phyloP scores from a whole-genome alignment of 2,797 vertebrate genomes.

The Apogon hyalosoma region DNA sequence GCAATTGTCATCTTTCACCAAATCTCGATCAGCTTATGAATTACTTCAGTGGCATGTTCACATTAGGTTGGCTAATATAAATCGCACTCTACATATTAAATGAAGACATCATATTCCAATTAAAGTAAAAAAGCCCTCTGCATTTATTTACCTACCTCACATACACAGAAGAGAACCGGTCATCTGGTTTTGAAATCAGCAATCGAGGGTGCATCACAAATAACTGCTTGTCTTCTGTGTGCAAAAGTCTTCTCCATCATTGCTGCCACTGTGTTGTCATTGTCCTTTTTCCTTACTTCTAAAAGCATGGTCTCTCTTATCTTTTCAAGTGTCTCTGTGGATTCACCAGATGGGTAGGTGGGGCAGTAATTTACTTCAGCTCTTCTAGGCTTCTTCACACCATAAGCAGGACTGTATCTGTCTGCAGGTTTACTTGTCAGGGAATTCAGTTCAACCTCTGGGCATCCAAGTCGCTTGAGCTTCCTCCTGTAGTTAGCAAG shows the following conservation, averaged over 20 bases:
- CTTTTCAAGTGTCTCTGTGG: neutral
- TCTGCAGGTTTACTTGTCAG: slow-evolving; percentile 15
- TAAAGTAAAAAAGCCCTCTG: too few species aligned
- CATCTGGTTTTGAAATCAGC: neutral
- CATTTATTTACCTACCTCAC: too few species aligned
- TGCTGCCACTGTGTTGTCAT: neutral
- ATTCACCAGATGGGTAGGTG: slow-evolving; percentile 6
- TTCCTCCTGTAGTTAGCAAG: slow-evolving; percentile 9
- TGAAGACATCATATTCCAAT: too few species aligned
- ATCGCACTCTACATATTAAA: too few species aligned
- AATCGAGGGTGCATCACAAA: neutral
- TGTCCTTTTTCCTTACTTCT: slow-evolving; percentile 4
- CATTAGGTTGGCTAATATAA: too few species aligned
- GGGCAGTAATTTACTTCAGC: slow-evolving; percentile 11
- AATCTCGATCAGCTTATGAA: too few species aligned
- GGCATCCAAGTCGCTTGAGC: slow-evolving; percentile 13
- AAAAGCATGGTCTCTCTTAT: slow-evolving; percentile 1
- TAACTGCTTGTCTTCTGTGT: neutral
- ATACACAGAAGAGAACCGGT: too few species aligned
- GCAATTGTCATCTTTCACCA: too few species aligned
- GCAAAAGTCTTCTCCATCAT: slow-evolving; percentile 10
- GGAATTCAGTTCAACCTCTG: slow-evolving; percentile 5
- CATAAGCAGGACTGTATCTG: slow-evolving; percentile 6
- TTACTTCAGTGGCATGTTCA: too few species aligned
- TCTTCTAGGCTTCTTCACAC: slow-evolving; percentile 4